Evolutionary conservation across 2,113 vertebrate species (phyloP), one percentile per base, ranked within the genome.

Genomic region (Bubo bubo): DNA sequence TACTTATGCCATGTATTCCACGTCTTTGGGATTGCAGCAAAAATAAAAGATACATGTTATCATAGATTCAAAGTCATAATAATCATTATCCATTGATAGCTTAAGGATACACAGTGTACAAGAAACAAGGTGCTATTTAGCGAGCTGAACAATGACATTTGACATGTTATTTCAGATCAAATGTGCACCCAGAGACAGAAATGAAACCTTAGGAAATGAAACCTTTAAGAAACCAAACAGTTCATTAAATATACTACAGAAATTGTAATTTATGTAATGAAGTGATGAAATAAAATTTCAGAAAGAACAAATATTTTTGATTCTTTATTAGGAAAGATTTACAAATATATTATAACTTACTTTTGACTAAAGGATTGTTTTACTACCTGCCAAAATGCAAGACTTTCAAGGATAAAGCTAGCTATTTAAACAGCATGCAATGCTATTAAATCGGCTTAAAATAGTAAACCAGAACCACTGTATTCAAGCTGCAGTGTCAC

Each of bases 1-100:
- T 82, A 90, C 63, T 94, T 93, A 73, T 94, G 87, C 74, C 45
- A 56, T 4, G 53, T 93, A 93, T 56, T 95, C 89, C 89, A 75
- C 18, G 1, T 62, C 82, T 92, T 88, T 92, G 58, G 50, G 90
- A 94, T 90, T 75, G 93, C 81, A 94, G 92, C 50, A 93, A 88
- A 94, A 94, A 87, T 71, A 87, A 81, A 50, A 92, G 70, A 91
- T 27, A 82, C 8, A 60, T 5, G 60, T 91, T 87, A 91, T 45
- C 63, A 84, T 1, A 59, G 67, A 72, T 58, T 88, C 47, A 74
- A 86, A 95, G 56, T 85, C 37, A 43, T 23, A 74, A 39, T 30
- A 56, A 70, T 47, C 17, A 37, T 76, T 79, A 75, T 28, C 28
- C 47, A 74, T 4, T 39, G 64, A 74, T 1, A 80, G 21, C 21